A percentile compares a stretch with the other conserved stretches of the same genome.
Evolutionary conservation across 2,888 invertebrate species (phyloP).

Genomic region (Rhabditoides inermis): DNA sequence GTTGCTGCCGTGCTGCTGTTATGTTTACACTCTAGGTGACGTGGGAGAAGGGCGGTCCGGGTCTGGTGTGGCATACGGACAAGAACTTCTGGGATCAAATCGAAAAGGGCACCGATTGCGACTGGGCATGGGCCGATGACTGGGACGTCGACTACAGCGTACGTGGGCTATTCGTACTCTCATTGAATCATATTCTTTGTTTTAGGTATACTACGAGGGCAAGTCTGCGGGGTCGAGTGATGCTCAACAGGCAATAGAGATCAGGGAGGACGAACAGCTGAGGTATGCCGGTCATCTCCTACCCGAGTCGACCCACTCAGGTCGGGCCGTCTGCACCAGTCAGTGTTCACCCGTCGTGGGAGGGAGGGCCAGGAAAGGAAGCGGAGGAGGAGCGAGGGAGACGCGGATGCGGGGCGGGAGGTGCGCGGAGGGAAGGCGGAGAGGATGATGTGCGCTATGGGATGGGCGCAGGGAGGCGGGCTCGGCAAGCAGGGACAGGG

Average conservation of each 20-base stretch:
- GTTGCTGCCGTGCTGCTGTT: neutral
- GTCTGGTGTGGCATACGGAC: constrained; percentile 61
- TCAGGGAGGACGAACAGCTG: constrained; percentile 52
- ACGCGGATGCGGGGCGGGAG: neutral
- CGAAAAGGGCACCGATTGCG: constrained; percentile 53
- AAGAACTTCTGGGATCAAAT: constrained; percentile 58
- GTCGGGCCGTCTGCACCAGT: constrained; percentile 1
- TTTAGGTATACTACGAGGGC: constrained; percentile 57
- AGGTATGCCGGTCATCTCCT: constrained; percentile 10
- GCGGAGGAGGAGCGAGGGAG: constrained; percentile 1
- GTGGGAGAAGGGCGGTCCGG: constrained; percentile 62
- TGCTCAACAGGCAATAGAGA: constrained; percentile 55
- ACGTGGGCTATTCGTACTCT: too few relatives aligned
- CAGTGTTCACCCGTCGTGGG: constrained; percentile 4
- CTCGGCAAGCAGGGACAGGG: constrained; percentile 55
- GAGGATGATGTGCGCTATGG: constrained; percentile 38
- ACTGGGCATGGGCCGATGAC: constrained; percentile 60
- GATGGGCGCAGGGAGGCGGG: constrained; percentile 59
- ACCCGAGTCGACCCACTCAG: constrained; percentile 4
- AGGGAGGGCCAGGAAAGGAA: constrained; percentile 1
- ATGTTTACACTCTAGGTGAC: constrained; percentile 51
- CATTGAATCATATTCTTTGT: too few relatives aligned
- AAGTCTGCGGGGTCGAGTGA: constrained; percentile 56
- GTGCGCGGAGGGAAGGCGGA: neutral
- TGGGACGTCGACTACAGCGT: constrained; percentile 60